Conservation (phyloP, 2,888 invertebrate genomes). For the Cheilosia pagana region DNA sequence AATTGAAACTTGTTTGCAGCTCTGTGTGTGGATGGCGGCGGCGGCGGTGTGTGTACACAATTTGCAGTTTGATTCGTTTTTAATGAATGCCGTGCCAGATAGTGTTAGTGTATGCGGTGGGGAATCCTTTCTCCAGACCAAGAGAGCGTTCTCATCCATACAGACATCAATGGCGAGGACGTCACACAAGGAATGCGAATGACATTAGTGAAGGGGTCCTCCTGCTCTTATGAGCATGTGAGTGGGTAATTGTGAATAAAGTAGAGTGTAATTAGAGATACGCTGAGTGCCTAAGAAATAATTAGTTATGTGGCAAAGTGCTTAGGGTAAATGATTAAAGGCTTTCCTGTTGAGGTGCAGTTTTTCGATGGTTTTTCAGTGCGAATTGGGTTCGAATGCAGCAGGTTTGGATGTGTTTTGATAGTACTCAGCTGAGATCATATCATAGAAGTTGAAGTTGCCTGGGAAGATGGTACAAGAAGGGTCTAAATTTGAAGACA, state of each 20-base stretch:
- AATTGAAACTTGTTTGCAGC: constrained; percentile 66
- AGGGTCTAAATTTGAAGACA: too few species aligned
- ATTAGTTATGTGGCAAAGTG: constrained; percentile 17
- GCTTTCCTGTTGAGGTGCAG: background rate
- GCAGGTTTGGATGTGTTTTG: background rate
- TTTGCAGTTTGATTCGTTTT: constrained; percentile 68
- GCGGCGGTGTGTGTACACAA: constrained; percentile 25
- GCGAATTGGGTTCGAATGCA: background rate
- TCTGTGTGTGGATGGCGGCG: constrained; percentile 6
- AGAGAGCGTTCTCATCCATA: background rate
- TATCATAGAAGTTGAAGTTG: too few species aligned
- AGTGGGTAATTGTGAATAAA: constrained; percentile 37
- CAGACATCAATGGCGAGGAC: constrained; percentile 3
- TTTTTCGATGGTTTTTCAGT: background rate
- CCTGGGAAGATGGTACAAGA: too few species aligned
- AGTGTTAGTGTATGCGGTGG: too few species aligned
- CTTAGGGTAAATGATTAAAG: background rate
- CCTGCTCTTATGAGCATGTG: background rate
- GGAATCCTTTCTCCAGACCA: background rate
- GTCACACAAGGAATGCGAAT: constrained; percentile 28
- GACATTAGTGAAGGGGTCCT: background rate
- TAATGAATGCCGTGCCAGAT: constrained; percentile 49
- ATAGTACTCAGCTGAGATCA: too few species aligned
- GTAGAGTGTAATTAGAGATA: constrained; percentile 15
- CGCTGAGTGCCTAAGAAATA: background rate